Base-by-base conservation (phyloP, 2,113 vertebrate genomes). In the Lethenteron camtschaticum region DNA sequence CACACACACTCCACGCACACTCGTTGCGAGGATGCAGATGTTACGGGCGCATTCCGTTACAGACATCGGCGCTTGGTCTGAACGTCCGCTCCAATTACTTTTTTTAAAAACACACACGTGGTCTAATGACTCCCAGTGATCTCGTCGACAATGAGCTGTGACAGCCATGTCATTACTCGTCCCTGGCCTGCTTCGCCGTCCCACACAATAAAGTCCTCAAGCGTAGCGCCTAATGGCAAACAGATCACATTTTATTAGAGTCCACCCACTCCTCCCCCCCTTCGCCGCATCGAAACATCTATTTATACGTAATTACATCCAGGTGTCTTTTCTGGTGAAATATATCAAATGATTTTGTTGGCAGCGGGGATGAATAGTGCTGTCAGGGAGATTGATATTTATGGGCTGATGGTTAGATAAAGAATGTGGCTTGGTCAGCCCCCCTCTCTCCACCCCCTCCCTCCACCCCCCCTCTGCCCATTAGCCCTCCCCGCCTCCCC, bases 221-320 rank as follows among this genome's bases (percentile, higher is more conserved):
- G 20, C 14, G 20, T 16, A 66, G 41, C 41, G 20, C 20, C n/a
- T 66, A 66, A 66, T 66, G 20, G 20, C 60, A 66, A 66, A 66
- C 60, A 66, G 60, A 66, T 66, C 60, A 66, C 60, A 66, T 66
- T 66, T 66, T 66, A 66, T 66, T 66, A 66, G 14, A 66, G 60
- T n/a, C 60, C 60, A 66, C 20, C 14, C 20, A 10, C 14, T 11
- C 20, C 60, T 11, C 60, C 20, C n/a, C n/a, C 20, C 60, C 14
- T 66, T 66, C 60, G 60, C 14, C 24, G 24, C 24, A 41, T 41
- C 24, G 24, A 41, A 41, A 41, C 24, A 41, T 41, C 60, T 66
- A 66, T 66, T 66, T 66, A 66, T 66, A 66, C 60, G 60, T 66
- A 66, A 66, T 66, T 66, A 66, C 60, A 66, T 66, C 60, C 60